Evolutionary conservation across 1,140 invertebrate genomes (phyloP).

Genomic region (Zaprionus capensis): DNA sequence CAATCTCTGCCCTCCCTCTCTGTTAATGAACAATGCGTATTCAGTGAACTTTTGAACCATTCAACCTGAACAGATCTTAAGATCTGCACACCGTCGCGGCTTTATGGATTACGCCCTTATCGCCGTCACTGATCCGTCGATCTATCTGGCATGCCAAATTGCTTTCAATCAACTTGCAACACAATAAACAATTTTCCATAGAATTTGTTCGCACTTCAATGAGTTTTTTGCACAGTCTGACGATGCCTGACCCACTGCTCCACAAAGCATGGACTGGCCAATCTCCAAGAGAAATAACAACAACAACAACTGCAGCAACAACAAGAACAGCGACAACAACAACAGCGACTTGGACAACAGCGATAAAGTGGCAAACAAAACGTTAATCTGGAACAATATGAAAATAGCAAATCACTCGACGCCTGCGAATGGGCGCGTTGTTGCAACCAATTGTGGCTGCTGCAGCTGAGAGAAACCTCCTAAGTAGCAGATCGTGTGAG

Average conservation of each 20-base stretch:
- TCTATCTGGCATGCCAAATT: slow-evolving; percentile 64
- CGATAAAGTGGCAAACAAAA: slow-evolving; percentile 49
- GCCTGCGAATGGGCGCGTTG: slow-evolving; percentile 46
- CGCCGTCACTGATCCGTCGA: slow-evolving; percentile 1
- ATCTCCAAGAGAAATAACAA: slow-evolving; percentile 24
- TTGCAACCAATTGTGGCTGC: slow-evolving; percentile 16
- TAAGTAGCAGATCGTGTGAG: slow-evolving; percentile 3
- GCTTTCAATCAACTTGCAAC: slow-evolving; percentile 71
- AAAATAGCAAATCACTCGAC: slow-evolving; percentile 54
- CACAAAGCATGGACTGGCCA: slow-evolving; percentile 50
- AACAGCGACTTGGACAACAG: slow-evolving; percentile 10
- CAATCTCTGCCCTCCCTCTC: not conserved
- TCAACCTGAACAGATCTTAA: slow-evolving; percentile 25
- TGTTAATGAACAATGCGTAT: not conserved
- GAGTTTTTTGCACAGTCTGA: slow-evolving; percentile 15
- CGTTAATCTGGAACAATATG: slow-evolving; percentile 60
- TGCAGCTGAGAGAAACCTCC: slow-evolving; percentile 62
- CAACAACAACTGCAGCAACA: slow-evolving; percentile 1
- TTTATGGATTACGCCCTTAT: slow-evolving; percentile 5
- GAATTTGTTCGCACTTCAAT: slow-evolving; percentile 70
- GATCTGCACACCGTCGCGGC: not conserved
- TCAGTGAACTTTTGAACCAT: slow-evolving; percentile 67
- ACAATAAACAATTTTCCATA: slow-evolving; percentile 75
- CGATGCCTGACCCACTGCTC: slow-evolving; percentile 60
- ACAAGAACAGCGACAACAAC: too few species aligned